Base-by-base conservation (phyloP, 1,140 invertebrate species). In the Manduca sexta region DNA sequence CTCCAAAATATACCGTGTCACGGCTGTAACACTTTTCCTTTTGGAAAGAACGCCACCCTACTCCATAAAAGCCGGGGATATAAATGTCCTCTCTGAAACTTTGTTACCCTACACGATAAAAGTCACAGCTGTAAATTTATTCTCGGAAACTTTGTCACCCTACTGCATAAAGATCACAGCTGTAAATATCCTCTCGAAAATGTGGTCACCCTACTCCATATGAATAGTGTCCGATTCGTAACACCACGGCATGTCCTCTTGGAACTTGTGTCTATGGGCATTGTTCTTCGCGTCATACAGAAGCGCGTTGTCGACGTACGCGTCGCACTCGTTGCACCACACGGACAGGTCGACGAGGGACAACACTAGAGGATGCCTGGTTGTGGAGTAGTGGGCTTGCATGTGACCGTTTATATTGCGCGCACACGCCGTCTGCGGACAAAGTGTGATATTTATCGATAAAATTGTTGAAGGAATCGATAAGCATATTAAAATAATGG, bases 261-360 rank as follows among this genome's bases (percentile, higher is more conserved):
- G 87, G 72, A 95, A 95, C 83, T 95, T 96, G 72, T 88, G 88
- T 2, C 78, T 56, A 73, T 95, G 92, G 6, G 90, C 92, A 34
- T 90, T 88, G 81, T 92, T 92, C 64, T 92, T 92, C 0, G 90
- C 91, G 21, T 88, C 84, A 67, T 90, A 90, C 1, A 94, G 78
- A 14, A 87, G 70, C 71, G 89, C 82, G 86, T 95, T 91, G 75
- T 97, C 92, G 13, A 97, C 87, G 60, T 97, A 97, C 3, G 90
- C 86, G 66, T 96, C 92, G 72, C 95, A 97, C 0, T 67, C 79
- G 64, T 94, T 96, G 77, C 96, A 97, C 95, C 95, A 97, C 11
- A 95, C 93, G 0, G 94, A 96, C 3, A 97, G 80, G 84, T 97
- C 96, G 11, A 88, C 84, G 45, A 93, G 92, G 52, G 95, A 95